Conservation (phyloP, 2,113 vertebrate genomes). For the Phylloscopus whistleri region DNA sequence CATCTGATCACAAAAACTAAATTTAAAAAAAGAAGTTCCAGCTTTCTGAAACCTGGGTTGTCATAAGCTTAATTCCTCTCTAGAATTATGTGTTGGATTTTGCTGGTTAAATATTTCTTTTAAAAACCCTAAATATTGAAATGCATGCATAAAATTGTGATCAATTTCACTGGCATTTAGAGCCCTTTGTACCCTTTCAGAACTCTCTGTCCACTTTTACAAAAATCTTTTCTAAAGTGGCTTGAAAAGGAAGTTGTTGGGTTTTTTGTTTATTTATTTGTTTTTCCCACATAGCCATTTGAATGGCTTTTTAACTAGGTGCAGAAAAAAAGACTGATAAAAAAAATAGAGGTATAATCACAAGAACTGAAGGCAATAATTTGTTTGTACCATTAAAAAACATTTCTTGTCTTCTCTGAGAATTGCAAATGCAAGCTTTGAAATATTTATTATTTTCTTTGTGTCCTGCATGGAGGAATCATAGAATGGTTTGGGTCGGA, state of each 20-base stretch:
- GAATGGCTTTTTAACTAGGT: not conserved
- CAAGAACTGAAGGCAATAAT: not conserved
- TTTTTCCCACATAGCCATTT: not conserved
- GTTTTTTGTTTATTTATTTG: no score
- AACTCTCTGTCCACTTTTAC: not conserved
- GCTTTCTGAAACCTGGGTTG: not conserved
- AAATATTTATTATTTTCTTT: not conserved
- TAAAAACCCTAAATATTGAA: rapidly evolving
- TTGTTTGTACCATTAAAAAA: not conserved
- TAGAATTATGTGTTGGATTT: not conserved
- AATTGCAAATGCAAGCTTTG: not conserved
- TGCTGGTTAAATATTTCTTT: not conserved
- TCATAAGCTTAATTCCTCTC: not conserved
- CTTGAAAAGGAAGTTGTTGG: not conserved
- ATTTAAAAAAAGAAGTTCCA: not conserved
- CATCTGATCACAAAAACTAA: not conserved
- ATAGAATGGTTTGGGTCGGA: not conserved
- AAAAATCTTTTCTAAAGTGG: not conserved
- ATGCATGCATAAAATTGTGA: not conserved
- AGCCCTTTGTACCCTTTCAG: not conserved
- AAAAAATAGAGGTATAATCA: not conserved
- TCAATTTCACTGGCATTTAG: not conserved
- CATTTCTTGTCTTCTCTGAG: not conserved
- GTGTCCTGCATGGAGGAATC: not conserved
- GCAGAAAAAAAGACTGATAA: not conserved